Evolutionary conservation across 2,113 vertebrate genomes (phyloP).

Genomic region (Eulemur rufifrons): DNA sequence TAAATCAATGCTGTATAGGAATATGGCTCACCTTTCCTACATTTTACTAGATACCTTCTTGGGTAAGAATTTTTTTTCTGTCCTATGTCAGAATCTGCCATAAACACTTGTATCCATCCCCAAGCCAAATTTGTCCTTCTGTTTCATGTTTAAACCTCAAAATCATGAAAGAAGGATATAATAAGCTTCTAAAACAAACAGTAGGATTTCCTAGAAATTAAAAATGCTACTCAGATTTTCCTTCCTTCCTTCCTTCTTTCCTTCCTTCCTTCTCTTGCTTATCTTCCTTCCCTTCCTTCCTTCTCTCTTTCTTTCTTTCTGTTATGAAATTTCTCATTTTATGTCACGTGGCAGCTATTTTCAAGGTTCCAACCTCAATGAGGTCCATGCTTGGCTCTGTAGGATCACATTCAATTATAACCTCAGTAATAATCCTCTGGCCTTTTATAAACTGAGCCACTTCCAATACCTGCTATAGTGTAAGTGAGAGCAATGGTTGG

Average conservation of each 20-base stretch:
- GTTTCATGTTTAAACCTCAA: neutral
- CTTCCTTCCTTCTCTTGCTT: neutral
- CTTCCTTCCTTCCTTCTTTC: neutral
- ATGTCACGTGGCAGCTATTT: neutral
- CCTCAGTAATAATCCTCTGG: neutral
- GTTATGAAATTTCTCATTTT: neutral
- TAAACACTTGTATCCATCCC: neutral
- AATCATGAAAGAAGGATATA: neutral
- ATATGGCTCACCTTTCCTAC: neutral
- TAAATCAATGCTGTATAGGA: neutral
- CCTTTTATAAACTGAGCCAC: neutral
- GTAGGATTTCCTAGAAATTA: neutral
- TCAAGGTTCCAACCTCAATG: neutral
- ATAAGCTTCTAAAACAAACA: neutral
- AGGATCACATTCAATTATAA: neutral
- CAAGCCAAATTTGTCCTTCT: neutral
- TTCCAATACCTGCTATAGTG: neutral
- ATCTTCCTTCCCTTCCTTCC: rapidly evolving
- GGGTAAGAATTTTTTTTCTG: neutral
- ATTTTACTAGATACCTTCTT: constrained; percentile 11
- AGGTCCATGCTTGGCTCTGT: neutral
- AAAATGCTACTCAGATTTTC: neutral
- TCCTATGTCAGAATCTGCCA: neutral
- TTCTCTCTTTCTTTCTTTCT: neutral
- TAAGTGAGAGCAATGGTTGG: neutral